A percentile compares a stretch with the other conserved stretches of the same genome.
phyloP scores from a whole-genome alignment of 2,888 invertebrate species.

The Charanyca ferruginea region DNA sequence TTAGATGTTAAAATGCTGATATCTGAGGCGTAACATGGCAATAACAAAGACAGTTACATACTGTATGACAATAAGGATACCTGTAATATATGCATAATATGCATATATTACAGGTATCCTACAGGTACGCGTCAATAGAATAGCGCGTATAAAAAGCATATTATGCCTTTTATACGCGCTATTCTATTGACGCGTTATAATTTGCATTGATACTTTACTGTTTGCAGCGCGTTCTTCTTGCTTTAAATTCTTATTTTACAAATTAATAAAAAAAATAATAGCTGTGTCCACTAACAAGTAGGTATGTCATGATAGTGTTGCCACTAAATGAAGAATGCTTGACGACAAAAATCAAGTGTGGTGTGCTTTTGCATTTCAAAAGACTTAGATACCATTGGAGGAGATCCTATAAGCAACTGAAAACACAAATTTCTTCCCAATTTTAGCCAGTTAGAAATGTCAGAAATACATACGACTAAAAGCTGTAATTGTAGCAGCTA shows the following conservation, averaged over 20 bases:
- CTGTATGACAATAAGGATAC: too few species aligned
- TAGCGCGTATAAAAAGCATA: too few species aligned
- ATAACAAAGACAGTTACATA: too few species aligned
- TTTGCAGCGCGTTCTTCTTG: too few species aligned
- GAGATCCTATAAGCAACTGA: not conserved
- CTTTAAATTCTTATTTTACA: constrained; percentile 18
- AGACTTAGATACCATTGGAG: constrained; percentile 9
- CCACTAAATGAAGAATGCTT: not conserved
- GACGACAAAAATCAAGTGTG: not conserved
- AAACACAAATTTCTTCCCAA: not conserved
- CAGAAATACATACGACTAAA: not conserved
- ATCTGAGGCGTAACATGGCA: not conserved
- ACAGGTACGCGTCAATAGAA: too few species aligned
- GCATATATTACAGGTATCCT: too few species aligned
- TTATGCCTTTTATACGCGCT: too few species aligned
- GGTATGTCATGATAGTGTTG: constrained; percentile 6
- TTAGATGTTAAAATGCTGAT: not conserved
- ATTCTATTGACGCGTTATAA: too few species aligned
- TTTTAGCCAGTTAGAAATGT: not conserved
- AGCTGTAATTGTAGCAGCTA: not conserved
- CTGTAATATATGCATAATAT: too few species aligned
- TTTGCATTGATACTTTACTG: too few species aligned
- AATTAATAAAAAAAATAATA: not conserved
- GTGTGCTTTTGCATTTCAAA: not conserved
- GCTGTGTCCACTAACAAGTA: constrained; percentile 39